phyloP scores from a whole-genome alignment of 2,797 vertebrate genomes.

The Parambassis ranga region DNA sequence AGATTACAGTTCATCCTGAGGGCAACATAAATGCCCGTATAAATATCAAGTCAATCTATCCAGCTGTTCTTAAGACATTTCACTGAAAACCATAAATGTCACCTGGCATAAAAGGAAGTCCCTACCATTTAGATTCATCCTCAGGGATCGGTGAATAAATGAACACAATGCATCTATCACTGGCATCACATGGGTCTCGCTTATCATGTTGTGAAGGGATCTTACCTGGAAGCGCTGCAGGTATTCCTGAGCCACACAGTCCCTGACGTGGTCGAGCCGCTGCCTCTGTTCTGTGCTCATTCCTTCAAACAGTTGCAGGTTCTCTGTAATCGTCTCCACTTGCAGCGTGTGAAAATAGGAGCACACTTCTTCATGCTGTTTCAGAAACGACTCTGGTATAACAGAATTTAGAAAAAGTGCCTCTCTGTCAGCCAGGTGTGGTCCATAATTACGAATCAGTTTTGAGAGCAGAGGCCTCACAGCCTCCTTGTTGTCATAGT shows the following conservation, averaged over 20 bases:
- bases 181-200: no score
- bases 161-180: no score
- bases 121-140: neutral
- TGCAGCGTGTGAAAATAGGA: slow-evolving; percentile 87
- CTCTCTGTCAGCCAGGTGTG: slow-evolving; percentile 76
- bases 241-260: slow-evolving; percentile 84
- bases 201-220: neutral
- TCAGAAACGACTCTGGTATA: slow-evolving; percentile 82
- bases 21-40: neutral
- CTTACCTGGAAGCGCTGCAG: slow-evolving; percentile 80
- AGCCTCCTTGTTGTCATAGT: slow-evolving; percentile 80
- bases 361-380: slow-evolving; percentile 87
- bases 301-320: slow-evolving; percentile 84
- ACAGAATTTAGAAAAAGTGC: slow-evolving; percentile 87
- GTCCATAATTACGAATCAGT: slow-evolving; percentile 88
- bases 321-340: slow-evolving; percentile 89
- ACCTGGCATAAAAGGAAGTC: neutral
- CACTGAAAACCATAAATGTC: neutral
- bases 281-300: slow-evolving; percentile 76
- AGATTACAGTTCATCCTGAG: neutral
- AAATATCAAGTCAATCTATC: neutral
- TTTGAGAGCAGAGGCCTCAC: slow-evolving; percentile 85
- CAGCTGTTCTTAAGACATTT: neutral
- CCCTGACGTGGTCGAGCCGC: slow-evolving; percentile 81
- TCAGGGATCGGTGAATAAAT: neutral